A percentile compares a stretch with the other conserved stretches of the same genome.
Conservation (phyloP, 2,113 vertebrate species). For the Bettongia penicillata region DNA sequence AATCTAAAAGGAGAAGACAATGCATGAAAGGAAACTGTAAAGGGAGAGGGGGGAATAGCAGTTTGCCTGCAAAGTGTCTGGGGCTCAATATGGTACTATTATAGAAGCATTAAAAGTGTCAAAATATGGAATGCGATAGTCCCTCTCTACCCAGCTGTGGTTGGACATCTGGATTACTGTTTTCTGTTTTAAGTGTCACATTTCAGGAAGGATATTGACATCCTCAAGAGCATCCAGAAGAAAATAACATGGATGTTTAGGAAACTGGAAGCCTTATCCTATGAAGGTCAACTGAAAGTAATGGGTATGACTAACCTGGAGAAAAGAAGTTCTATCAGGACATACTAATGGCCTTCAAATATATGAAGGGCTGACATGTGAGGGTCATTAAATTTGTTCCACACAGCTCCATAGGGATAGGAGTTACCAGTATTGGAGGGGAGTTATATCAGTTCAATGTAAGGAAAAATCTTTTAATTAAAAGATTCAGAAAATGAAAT, state of each 20-base stretch:
- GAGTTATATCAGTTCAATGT: not conserved
- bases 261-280: not conserved
- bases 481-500: not conserved
- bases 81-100: not conserved
- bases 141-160: not conserved
- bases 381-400: not conserved
- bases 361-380: not conserved
- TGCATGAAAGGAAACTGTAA: not conserved
- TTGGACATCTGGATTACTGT: not conserved
- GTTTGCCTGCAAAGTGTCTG: not conserved
- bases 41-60: not conserved
- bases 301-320: not conserved
- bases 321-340: not conserved
- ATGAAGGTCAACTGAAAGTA: not conserved
- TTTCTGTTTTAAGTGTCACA: not conserved
- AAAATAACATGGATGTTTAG: not conserved
- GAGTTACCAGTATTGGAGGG: not conserved
- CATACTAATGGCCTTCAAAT: not conserved
- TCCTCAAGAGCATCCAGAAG: not conserved
- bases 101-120: not conserved
- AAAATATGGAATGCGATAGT: not conserved
- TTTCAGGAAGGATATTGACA: not conserved
- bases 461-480: not conserved
- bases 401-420: not conserved
- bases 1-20: not conserved